Base-by-base conservation (phyloP, 2,113 vertebrate species). In the Scophthalmus maximus region DNA sequence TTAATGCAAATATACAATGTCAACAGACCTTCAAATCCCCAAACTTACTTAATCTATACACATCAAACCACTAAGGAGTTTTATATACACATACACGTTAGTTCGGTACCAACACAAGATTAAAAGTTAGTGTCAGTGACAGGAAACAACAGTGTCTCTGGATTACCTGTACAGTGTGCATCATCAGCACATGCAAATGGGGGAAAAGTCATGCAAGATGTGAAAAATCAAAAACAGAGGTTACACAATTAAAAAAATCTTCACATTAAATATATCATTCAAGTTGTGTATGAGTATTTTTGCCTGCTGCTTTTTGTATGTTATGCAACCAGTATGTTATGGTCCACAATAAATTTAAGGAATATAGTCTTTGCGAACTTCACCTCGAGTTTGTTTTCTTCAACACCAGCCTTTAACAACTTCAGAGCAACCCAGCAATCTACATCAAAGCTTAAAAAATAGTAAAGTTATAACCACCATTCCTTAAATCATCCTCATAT, bases 1-100 rank as follows among this genome's bases (percentile, higher is more conserved):
- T 81, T 83, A 88, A 85, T 89, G 86, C 90, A 90, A 92, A 92
- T 92, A 59, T 92, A 92, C 89, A 93, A 79, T 86, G 91, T 82
- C 63, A 88, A 92, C 82, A 91, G 69, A 91, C 80, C 83, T 87
- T 88, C 76, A 84, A 86, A 81, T 85, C 78, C 73, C 83, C 69
- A 85, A 68, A 83, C 69, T 63, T 53, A 89, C 73, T 73, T 76
- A 22, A 52, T 66, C 78, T 89, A 89, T 90, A 90, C 91, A 92
- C 76, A 70, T 74, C 84, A 91, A 89, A 83, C 76, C 85, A 90
- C 85, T 82, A 79, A 55, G 52, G 75, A 70, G 57, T 74, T 62
- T 76, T 87, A 91, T 88, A 74, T 77, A 88, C 74, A 88, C 32
- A 32, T 78, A 73, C 56, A 82, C 68, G 30, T 82, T 77, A 85